Evolutionary conservation across 2,113 vertebrate genomes (phyloP).

Genomic region (Anguilla rostrata): DNA sequence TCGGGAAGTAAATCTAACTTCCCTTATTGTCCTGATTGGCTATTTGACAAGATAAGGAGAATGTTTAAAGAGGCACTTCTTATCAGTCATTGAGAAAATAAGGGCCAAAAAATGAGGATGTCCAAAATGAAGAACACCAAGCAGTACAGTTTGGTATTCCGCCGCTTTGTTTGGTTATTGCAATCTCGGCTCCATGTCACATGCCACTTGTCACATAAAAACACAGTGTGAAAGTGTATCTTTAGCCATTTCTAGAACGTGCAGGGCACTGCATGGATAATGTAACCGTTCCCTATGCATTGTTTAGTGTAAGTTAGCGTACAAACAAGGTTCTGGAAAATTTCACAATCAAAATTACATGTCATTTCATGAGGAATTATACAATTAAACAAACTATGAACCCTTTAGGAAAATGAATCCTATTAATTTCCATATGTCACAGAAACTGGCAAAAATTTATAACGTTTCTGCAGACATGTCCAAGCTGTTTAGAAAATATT

Average conservation of each 20-base stretch:
- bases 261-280: background rate
- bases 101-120: background rate
- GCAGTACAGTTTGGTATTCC: background rate
- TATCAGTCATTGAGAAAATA: slow-evolving; percentile 11
- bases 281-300: background rate
- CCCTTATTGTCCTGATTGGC: slow-evolving; percentile 49
- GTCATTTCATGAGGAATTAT: no score
- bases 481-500: no score
- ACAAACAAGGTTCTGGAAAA: no score
- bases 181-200: background rate
- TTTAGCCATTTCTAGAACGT: background rate
- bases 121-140: background rate
- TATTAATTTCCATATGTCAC: no score
- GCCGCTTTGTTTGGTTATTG: background rate
- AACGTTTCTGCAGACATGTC: no score
- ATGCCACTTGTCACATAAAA: background rate
- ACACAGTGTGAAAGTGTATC: background rate
- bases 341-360: no score
- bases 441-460: no score
- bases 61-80: background rate
- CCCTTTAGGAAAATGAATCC: no score
- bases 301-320: background rate
- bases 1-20: slow-evolving; percentile 36
- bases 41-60: slow-evolving; percentile 43
- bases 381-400: no score